phyloP scores from a whole-genome alignment of 2,888 invertebrate species.

The Nineta flava region DNA sequence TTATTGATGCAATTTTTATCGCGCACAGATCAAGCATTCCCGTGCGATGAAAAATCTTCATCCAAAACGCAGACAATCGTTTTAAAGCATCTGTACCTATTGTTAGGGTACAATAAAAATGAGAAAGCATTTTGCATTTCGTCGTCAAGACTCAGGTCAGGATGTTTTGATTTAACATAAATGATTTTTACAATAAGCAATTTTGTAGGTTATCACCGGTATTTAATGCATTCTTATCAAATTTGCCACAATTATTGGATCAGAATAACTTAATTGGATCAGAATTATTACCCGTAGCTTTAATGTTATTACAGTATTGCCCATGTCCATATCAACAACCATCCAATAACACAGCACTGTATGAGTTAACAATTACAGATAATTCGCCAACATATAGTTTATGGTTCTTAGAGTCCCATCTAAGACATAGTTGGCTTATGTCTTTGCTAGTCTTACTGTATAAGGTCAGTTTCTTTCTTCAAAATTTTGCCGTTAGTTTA shows the following conservation, averaged over 20 bases:
- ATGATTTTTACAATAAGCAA: constrained; percentile 1
- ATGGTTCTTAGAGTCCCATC: constrained; percentile 74
- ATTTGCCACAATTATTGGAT: constrained; percentile 85
- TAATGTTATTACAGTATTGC: constrained; percentile 65
- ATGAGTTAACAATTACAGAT: constrained; percentile 25
- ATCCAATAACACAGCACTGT: constrained; percentile 37
- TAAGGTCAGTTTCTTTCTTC: constrained; percentile 50
- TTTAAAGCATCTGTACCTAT: constrained; percentile 74
- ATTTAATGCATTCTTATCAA: constrained; percentile 90
- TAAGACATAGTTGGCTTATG: constrained; percentile 84
- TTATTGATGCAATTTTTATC: constrained; percentile 95
- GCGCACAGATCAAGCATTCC: constrained; percentile 63
- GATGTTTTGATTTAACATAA: not conserved
- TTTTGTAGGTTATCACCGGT: constrained; percentile 67
- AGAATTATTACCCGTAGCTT: constrained; percentile 68
- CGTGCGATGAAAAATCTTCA: constrained; percentile 69
- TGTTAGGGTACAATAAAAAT: constrained; percentile 83
- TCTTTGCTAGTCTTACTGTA: constrained; percentile 85
- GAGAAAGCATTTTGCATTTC: constrained; percentile 87
- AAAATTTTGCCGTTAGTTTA: too few species aligned
- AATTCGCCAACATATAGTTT: constrained; percentile 57
- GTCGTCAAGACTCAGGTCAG: constrained; percentile 65
- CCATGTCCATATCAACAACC: constrained; percentile 54
- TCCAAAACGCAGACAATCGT: constrained; percentile 74
- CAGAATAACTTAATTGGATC: constrained; percentile 92